A percentile compares a stretch with the other conserved stretches of the same genome.
Conservation (phyloP, 2,888 invertebrate genomes). For the Atherix ibis region DNA sequence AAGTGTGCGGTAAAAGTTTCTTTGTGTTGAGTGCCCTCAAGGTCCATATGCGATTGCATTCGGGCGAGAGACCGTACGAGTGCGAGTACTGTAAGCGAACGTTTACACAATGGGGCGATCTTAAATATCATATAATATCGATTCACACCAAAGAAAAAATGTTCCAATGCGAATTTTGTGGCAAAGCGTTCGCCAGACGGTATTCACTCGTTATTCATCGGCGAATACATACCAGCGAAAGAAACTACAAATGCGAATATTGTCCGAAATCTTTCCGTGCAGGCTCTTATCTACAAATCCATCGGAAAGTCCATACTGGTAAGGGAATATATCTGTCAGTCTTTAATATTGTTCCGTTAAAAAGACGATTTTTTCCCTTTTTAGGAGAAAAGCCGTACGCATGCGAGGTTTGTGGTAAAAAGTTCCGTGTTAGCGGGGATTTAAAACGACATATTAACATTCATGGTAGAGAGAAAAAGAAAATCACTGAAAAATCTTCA, state of each 20-base stretch:
- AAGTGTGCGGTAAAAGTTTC: constrained; percentile 67
- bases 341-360: constrained; percentile 3
- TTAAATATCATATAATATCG: constrained; percentile 72
- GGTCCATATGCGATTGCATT: constrained; percentile 67
- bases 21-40: constrained; percentile 68
- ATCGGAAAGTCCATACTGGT: constrained; percentile 75
- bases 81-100: constrained; percentile 60
- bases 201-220: constrained; percentile 75
- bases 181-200: constrained; percentile 70
- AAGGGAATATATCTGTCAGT: constrained; percentile 9
- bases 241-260: constrained; percentile 72
- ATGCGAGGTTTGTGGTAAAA: constrained; percentile 60
- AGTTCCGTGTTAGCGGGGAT: constrained; percentile 69
- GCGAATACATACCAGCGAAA: constrained; percentile 72
- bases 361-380: constrained; percentile 12
- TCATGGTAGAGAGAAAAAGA: constrained; percentile 37
- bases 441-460: constrained; percentile 64
- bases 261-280: constrained; percentile 74
- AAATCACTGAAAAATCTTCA: too few species aligned
- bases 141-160: constrained; percentile 66
- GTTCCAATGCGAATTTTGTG: constrained; percentile 78
- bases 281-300: constrained; percentile 69
- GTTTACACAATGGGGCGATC: constrained; percentile 78
- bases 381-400: constrained; percentile 61
- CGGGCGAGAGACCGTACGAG: constrained; percentile 70